Evolutionary conservation across 1,140 invertebrate genomes (phyloP).

Genomic region (Philotrypesis tridentata): DNA sequence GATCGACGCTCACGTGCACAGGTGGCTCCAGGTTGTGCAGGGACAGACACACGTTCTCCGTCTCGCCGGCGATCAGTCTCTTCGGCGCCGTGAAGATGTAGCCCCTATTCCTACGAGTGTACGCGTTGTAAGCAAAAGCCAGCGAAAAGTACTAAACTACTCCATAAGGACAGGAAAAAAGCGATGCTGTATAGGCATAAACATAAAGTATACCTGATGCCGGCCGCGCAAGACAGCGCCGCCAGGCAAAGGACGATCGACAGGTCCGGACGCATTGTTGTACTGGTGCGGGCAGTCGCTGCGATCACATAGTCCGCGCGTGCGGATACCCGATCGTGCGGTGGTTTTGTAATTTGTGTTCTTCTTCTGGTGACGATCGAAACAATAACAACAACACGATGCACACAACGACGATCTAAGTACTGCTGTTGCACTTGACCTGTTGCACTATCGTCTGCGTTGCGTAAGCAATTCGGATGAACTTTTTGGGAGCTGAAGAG

Average conservation of each 20-base stretch:
- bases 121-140: not conserved
- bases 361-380: too few species aligned
- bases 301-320: not conserved
- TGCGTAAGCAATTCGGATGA: not conserved
- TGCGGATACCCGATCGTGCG: too few species aligned
- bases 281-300: not conserved
- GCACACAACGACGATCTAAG: not conserved
- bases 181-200: too few species aligned
- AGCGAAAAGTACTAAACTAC: too few species aligned
- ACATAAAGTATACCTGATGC: not conserved
- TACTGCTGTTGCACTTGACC: not conserved
- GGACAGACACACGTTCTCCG: slow-evolving; percentile 69
- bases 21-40: slow-evolving; percentile 71
- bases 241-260: not conserved
- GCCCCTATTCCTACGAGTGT: slow-evolving; percentile 58
- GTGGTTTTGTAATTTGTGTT: too few species aligned
- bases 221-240: not conserved
- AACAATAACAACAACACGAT: too few species aligned
- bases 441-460: not conserved
- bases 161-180: too few species aligned
- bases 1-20: slow-evolving; percentile 65
- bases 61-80: slow-evolving; percentile 66
- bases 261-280: not conserved
- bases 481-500: too few species aligned
- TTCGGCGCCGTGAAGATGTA: slow-evolving; percentile 72